These are phyloP conservation scores for Acholoe squamosa DNA, from an alignment of 2,888 invertebrate species.

Conservation along the genomic window DNA sequence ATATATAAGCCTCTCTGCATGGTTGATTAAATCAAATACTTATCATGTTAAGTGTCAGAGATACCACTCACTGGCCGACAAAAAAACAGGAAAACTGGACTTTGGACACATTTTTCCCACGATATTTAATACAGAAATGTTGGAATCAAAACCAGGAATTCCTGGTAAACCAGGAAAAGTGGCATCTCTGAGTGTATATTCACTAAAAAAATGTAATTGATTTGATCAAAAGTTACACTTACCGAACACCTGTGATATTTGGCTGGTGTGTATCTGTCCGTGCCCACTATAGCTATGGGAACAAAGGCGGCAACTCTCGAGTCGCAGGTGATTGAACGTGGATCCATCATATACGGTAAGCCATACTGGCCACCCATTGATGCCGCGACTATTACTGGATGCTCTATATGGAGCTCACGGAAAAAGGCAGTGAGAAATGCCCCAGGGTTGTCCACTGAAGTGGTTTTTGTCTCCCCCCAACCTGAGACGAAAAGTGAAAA, in stretches of 20 bases:
- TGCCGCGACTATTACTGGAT: conserved; percentile 84
- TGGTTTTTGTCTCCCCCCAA: conserved; percentile 76
- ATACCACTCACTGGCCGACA: too few relatives aligned
- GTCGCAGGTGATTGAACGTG: conserved; percentile 72
- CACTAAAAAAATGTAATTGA: too few relatives aligned
- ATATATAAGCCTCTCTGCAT: too few relatives aligned
- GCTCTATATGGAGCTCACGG: conserved; percentile 73
- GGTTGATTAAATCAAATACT: too few relatives aligned
- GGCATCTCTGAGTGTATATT: too few relatives aligned
- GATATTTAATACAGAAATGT: too few relatives aligned
- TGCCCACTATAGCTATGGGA: conserved; percentile 83
- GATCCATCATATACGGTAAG: conserved; percentile 82
- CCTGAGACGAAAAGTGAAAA: conserved; percentile 70
- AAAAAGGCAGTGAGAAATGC: conserved; percentile 74
- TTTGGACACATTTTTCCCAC: too few relatives aligned
- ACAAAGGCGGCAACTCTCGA: conserved; percentile 81
- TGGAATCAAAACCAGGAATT: too few relatives aligned
- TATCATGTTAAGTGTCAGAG: too few relatives aligned
- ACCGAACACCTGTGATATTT: conserved; percentile 75
- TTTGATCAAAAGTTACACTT: conserved; percentile 19
- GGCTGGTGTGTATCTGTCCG: conserved; percentile 72
- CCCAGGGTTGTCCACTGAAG: conserved; percentile 29
- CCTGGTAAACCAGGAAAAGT: too few relatives aligned
- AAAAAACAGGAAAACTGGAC: too few relatives aligned
- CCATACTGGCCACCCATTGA: conserved; percentile 85